These are phyloP conservation scores for Harpegnathos saltator DNA, from an alignment of 1,140 invertebrate genomes.

Conservation along the genomic window DNA sequence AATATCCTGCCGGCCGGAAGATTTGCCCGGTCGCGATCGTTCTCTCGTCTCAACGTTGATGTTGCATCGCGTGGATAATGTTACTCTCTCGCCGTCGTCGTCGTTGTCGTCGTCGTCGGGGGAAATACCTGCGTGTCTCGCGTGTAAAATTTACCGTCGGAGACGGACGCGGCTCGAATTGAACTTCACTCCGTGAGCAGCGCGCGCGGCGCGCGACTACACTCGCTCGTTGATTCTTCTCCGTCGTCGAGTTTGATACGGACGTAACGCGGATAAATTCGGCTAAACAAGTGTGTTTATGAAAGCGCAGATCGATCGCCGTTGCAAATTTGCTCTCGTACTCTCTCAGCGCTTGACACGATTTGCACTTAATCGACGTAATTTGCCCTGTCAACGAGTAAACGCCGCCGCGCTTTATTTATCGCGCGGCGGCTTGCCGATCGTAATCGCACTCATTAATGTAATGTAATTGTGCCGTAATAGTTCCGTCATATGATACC, in stretches of 20 bases:
- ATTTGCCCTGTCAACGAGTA: conserved; percentile 30
- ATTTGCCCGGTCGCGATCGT: too few relatives aligned
- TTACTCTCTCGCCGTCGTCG: too few relatives aligned
- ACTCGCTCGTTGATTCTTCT: conserved; percentile 38
- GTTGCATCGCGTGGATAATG: background rate
- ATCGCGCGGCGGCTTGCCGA: conserved; percentile 19
- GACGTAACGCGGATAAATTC: conserved; percentile 28
- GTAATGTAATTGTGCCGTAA: conserved; percentile 22
- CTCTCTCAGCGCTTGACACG: conserved; percentile 3
- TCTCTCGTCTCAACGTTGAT: too few relatives aligned
- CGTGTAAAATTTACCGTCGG: background rate
- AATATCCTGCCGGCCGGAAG: too few relatives aligned
- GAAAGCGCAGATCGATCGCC: conserved; percentile 27
- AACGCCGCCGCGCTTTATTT: conserved; percentile 38
- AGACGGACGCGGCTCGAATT: conserved; percentile 18
- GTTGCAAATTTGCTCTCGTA: conserved; percentile 21
- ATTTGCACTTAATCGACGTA: conserved; percentile 35
- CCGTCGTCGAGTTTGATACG: conserved; percentile 24
- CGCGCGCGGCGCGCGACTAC: background rate
- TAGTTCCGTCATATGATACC: background rate
- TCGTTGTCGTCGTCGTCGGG: too few relatives aligned
- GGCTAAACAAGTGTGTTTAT: conserved; percentile 13
- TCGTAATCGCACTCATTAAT: conserved; percentile 32
- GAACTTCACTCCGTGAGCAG: background rate
- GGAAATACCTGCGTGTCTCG: too few relatives aligned